Evolutionary conservation across 2,797 vertebrate genomes (phyloP), one percentile per base, ranked within the genome.

Genomic region (Heteromormyrus szaboi): DNA sequence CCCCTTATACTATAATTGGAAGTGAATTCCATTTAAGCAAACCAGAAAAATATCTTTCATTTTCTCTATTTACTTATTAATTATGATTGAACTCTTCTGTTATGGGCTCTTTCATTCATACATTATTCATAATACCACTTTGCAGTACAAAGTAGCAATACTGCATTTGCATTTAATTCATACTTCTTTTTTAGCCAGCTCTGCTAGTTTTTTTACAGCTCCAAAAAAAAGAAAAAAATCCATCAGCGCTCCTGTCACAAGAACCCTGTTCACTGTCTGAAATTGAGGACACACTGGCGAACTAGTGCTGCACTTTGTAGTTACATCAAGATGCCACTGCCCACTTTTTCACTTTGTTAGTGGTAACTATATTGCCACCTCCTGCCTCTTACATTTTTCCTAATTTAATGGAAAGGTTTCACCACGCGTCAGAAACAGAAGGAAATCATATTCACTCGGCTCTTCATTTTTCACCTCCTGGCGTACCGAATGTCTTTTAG

Each of bases 111-210:
- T 22, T 50, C 41, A 37, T 87, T 87, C 90, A 91, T 3, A 14
- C 41, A 89, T 92, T 92, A 93, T 93, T 93, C 91, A 93, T 17
- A 84, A 93, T 90, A 44, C 17, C 72, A 44, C 72, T 79, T 79
- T 79, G 37, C 72, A 79, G 72, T 79, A 46, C 19, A 46, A 79
- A 9, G 72, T 44, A 8, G 17, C 37, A 79, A n/a, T 79, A n/a
- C 37, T 37, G 19, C 41, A 19, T 79, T 44, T 79, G 72, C 72
- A 79, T 79, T 79, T 44, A 79, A 79, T 44, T 79, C 72, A 79
- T 79, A 79, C 41, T 79, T 79, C 37, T 44, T 79, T 79, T 79
- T 79, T 79, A 79, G 37, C 72, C 72, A 44, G 19, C 72, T n/a
- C 37, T n/a, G 72, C 72, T 79, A 44, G 37, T 79, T 79, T 79